Base-by-base conservation (phyloP, 2,888 invertebrate genomes). In the Eupithecia vulgata region DNA sequence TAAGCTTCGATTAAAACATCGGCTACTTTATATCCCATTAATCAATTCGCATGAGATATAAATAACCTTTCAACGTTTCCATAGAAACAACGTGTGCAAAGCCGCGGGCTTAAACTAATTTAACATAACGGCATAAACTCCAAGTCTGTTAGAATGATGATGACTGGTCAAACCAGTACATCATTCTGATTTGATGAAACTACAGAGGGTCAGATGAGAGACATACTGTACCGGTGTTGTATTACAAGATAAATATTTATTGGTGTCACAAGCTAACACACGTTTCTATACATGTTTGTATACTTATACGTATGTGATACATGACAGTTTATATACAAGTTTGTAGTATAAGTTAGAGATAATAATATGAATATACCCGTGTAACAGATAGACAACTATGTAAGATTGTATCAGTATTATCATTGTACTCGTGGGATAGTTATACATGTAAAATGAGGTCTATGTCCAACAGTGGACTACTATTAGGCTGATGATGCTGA, bases 221-320 rank as follows among this genome's bases (percentile, higher is more conserved):
- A 64, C 34, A 15, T 37, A 35, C 4, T 10, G 62, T 64, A 25
- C 21, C 15, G 34, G 30, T 61, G 61, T 34, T 35, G 35, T 37
- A 64, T 64, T 35, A 64, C 62, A 37, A 64, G 37, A 64, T 64
- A 61, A 59, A 34, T 69, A 34, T 48, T 30, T 37, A 69, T 68
- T 57, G 65, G 57, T 59, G 68, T 68, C 68, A 61, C 64, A 21
- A 35, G 62, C 35, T n/a, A 37, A 12, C 62, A 62, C 62, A 64
- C 62, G 62, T 35, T 34, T 35, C 35, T n/a, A 37, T 8, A 10
- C 35, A 61, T 15, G 17, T 17, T 59, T 34, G 15, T 37, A 62
- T 35, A 35, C 30, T 30, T 62, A 45, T 45, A 17, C n/a, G 45
- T 37, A 62, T n/a, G 8, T 17, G 1, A 35, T 61, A 7, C 10